phyloP scores from a whole-genome alignment of 1,140 invertebrate species.

The Palaemon carinicauda region DNA sequence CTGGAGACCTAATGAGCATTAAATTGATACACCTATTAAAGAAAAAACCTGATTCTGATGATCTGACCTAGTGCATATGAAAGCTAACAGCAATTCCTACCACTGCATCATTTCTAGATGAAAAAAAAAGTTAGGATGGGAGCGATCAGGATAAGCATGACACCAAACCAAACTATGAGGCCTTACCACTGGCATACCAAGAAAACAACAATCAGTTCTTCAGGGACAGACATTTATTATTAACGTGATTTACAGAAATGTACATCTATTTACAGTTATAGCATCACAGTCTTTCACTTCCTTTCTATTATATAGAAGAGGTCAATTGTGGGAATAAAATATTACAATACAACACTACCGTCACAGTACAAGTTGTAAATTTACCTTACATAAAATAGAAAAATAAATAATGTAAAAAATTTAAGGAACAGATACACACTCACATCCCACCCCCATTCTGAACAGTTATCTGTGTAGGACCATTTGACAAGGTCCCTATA shows the following conservation, averaged over 20 bases:
- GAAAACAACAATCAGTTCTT: slow-evolving; percentile 45
- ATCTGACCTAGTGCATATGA: no score
- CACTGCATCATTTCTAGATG: no score
- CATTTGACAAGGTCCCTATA: slow-evolving; percentile 11
- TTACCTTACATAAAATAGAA: slow-evolving; percentile 50
- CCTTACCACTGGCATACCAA: slow-evolving; percentile 56
- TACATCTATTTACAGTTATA: slow-evolving; percentile 41
- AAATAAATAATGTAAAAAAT: slow-evolving; percentile 52
- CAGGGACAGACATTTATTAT: slow-evolving; percentile 55
- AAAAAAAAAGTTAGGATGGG: neutral
- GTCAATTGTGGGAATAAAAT: neutral
- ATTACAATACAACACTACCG: slow-evolving; percentile 6
- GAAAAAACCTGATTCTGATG: no score
- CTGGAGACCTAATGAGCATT: no score
- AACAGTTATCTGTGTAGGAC: slow-evolving; percentile 35
- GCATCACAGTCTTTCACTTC: slow-evolving; percentile 36
- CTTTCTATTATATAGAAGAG: slow-evolving; percentile 21
- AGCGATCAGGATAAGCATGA: slow-evolving; percentile 53
- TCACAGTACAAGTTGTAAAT: slow-evolving; percentile 36
- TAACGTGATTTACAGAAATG: slow-evolving; percentile 48
- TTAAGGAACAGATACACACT: slow-evolving; percentile 38
- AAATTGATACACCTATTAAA: no score
- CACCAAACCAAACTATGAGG: slow-evolving; percentile 54
- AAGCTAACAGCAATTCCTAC: no score
- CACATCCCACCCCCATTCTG: slow-evolving; percentile 50